Percentiles rank a stretch among this genome's conserved stretches.
phyloP scores from a whole-genome alignment of 2,797 vertebrate species.

The Lepus townsendii region DNA sequence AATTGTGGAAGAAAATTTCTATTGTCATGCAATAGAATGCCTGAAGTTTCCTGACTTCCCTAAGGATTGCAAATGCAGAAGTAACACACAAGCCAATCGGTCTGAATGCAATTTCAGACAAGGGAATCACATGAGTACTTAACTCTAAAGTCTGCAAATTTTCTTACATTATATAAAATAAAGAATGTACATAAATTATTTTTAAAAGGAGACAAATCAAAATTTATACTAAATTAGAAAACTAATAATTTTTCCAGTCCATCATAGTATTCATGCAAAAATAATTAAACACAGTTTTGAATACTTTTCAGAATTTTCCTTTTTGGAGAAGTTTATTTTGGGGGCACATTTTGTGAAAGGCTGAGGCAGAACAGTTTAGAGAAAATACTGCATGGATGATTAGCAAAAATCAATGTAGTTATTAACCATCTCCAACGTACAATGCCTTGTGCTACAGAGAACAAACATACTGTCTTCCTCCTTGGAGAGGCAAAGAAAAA shows the following conservation, averaged over 20 bases:
- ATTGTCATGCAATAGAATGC: background rate
- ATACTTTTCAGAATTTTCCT: background rate
- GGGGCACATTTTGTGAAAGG: slow-evolving; percentile 8
- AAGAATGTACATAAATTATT: background rate
- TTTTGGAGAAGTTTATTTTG: slow-evolving; percentile 1
- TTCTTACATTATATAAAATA: background rate
- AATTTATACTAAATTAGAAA: background rate
- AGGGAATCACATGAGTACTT: background rate
- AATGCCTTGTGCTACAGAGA: background rate
- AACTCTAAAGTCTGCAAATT: background rate
- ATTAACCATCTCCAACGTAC: background rate
- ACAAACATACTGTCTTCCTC: background rate
- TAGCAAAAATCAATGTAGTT: background rate
- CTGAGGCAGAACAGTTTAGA: background rate
- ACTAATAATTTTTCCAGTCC: background rate
- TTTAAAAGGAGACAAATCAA: background rate
- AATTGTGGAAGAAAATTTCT: background rate
- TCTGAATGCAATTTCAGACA: background rate
- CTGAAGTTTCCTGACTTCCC: background rate
- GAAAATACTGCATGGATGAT: background rate
- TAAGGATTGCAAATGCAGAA: background rate
- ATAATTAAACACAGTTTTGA: slow-evolving; percentile 9
- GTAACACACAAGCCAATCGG: background rate
- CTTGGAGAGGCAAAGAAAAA: background rate
- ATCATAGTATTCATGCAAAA: background rate